Base-by-base conservation (phyloP, 2,888 invertebrate species). In the Cybosia mesomella region DNA sequence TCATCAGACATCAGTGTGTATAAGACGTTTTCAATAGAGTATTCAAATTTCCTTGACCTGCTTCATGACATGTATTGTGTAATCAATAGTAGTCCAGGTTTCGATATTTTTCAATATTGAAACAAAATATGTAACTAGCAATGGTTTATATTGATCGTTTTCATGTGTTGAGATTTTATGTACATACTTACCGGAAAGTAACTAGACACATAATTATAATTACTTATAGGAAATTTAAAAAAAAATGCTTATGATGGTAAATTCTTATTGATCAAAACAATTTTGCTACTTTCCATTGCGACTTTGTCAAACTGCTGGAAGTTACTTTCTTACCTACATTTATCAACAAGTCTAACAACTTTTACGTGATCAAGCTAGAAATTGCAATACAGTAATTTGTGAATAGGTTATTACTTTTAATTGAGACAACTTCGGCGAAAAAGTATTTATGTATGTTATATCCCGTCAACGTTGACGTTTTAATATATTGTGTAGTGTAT, bases 21-120 rank as follows among this genome's bases (percentile, higher is more conserved):
- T 21, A 11, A n/a, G 24, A 49, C 43, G 43, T 49, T 43, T 34
- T 7, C 57, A 49, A 67, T 62, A 64, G 61, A 68, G 66, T 62
- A 67, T 70, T 72, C 63, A 59, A 71, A 73, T 69, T 69, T 58
- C 78, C 81, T 76, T 81, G 76, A 75, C 81, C 80, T 54, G 63
- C 7, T 53, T 75, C 67, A 32, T 78, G 15, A 80, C 62, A 71
- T 67, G 64, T n/a, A n/a, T n/a, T n/a, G n/a, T 58, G 61, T 70
- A 67, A 58, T 72, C 61, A 61, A 66, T 73, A 76, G 54, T 54
- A 34, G 22, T 78, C 22, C 54, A 60, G 32, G 58, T 58, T 55
- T 65, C 55, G 39, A 53, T 36, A 43, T 55, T 39, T 43, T 32
- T 69, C 22, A 22, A 32, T 64, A 36, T 57, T 22, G 55, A 11